phyloP scores from a whole-genome alignment of 2,797 vertebrate genomes.

The Nannoperca australis region DNA sequence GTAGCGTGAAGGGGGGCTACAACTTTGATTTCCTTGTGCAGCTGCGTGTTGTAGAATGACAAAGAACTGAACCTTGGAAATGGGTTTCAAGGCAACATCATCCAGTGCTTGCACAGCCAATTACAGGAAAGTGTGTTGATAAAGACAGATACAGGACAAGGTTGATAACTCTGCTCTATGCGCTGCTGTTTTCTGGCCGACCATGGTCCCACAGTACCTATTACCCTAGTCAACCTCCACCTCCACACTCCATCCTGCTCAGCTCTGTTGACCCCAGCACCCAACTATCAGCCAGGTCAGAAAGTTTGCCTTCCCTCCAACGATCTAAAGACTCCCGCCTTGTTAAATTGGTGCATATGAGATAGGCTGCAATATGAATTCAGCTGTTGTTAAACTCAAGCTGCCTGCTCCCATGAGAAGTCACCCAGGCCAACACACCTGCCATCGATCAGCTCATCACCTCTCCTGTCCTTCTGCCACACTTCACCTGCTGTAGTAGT shows the following conservation, averaged over 20 bases:
- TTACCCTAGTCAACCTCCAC: not conserved
- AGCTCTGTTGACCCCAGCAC: too few relatives aligned
- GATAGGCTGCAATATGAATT: not conserved
- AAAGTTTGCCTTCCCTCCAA: not conserved
- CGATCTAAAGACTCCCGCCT: not conserved
- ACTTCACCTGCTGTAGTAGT: not conserved
- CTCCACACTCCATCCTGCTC: not conserved
- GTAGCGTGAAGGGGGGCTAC: too few relatives aligned
- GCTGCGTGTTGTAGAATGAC: too few relatives aligned
- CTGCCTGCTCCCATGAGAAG: not conserved
- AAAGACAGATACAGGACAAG: not conserved
- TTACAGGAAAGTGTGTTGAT: not conserved
- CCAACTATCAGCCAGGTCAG: too few relatives aligned
- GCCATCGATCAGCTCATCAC: not conserved
- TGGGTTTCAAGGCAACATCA: not conserved
- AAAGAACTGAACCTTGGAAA: too few relatives aligned
- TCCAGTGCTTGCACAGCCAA: not conserved
- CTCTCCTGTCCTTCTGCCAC: not conserved
- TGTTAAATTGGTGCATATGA: not conserved
- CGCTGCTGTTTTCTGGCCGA: too few relatives aligned
- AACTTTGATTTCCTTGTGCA: too few relatives aligned
- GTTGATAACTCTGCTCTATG: too few relatives aligned
- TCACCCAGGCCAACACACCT: not conserved
- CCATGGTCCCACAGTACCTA: too few relatives aligned
- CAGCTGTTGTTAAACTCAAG: not conserved